Conservation (phyloP, 2,888 invertebrate species). For the Synanthedon vespiformis region DNA sequence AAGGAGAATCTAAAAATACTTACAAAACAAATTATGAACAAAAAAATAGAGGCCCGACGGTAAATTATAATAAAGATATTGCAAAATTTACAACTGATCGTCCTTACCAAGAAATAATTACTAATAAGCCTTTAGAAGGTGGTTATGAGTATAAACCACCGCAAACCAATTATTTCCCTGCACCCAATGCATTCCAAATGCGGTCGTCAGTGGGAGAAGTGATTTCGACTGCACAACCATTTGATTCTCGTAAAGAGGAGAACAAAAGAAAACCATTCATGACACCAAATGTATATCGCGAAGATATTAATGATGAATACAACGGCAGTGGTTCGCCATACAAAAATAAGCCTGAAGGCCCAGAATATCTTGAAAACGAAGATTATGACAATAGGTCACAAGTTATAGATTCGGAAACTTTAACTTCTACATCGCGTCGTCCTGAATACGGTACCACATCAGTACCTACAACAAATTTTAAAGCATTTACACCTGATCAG, state of each 20-base stretch:
- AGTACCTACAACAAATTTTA: background rate
- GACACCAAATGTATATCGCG: constrained; percentile 15
- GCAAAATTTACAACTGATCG: background rate
- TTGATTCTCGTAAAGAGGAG: constrained; percentile 1
- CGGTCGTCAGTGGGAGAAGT: constrained; percentile 4
- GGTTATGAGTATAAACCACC: constrained; percentile 23
- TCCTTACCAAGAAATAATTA: background rate
- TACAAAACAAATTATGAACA: too few relatives aligned
- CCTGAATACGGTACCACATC: background rate
- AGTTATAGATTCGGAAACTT: background rate
- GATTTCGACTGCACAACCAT: constrained; percentile 2
- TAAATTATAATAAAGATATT: too few relatives aligned
- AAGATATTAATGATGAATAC: constrained; percentile 1
- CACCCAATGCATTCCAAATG: constrained; percentile 5
- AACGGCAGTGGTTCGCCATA: background rate
- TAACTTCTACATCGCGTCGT: background rate
- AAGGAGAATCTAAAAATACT: too few relatives aligned
- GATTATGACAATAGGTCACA: background rate
- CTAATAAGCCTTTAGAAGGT: constrained; percentile 2
- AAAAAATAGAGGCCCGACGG: too few relatives aligned
- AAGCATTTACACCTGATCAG: background rate
- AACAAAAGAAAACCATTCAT: constrained; percentile 14
- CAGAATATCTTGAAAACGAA: background rate
- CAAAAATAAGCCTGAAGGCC: background rate
- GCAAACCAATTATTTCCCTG: constrained; percentile 12